Percentiles rank a stretch among this genome's conserved stretches.
Evolutionary conservation across 37 sponge, comb jelly and placozoan species (phyloP).

Genomic region (Halisarca cf. caerulea): DNA sequence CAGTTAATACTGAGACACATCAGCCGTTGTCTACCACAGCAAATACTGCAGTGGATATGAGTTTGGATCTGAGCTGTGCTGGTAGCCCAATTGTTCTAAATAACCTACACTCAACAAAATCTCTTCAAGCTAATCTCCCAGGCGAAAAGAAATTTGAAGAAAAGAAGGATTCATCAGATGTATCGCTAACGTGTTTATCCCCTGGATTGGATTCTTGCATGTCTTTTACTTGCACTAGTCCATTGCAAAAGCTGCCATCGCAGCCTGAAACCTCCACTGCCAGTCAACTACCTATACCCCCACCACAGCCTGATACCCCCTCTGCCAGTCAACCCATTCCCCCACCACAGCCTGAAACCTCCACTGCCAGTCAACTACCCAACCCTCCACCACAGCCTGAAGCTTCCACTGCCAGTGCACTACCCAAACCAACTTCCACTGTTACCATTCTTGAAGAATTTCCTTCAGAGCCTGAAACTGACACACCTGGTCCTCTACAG

Average conservation of each 20-base stretch:
- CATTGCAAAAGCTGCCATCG: neutral
- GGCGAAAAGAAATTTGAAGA: neutral
- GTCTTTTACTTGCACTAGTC: neutral
- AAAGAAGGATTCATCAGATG: neutral
- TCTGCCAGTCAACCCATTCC: neutral
- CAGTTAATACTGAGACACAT: neutral
- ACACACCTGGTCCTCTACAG: neutral
- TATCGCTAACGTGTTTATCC: neutral
- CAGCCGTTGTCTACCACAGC: no score
- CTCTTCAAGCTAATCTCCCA: neutral
- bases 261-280: neutral
- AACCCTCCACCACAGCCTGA: neutral
- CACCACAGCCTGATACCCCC: neutral
- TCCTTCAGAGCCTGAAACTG: neutral
- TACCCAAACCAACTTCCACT: no score
- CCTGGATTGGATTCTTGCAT: neutral
- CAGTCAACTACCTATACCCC: no score
- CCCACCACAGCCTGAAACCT: no score
- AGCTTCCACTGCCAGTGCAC: neutral
- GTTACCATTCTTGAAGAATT: no score
- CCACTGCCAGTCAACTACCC: neutral
- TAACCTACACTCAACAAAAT: no score
- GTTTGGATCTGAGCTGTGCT: neutral
- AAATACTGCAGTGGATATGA: neutral
- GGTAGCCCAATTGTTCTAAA: neutral